Evolutionary conservation across 2,888 invertebrate species (phyloP).

Genomic region (Phaedon cochleariae): DNA sequence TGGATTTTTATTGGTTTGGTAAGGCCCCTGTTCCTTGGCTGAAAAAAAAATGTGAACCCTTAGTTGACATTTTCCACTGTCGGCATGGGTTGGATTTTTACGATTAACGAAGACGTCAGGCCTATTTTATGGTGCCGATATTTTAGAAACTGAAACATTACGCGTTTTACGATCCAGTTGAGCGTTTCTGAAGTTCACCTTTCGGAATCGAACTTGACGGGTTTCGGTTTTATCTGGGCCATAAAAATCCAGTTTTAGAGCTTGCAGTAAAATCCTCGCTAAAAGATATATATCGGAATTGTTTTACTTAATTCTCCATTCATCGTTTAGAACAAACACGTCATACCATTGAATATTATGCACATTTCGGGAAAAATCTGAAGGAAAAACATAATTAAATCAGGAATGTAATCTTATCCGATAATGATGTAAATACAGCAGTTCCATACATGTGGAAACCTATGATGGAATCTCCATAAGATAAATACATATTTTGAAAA

Average conservation of each 20-base stretch:
- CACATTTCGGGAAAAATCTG: too few species aligned
- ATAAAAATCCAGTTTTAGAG: constrained; percentile 29
- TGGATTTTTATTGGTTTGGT: constrained; percentile 41
- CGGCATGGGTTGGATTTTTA: constrained; percentile 45
- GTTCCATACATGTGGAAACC: too few species aligned
- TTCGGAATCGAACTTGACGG: constrained; percentile 34
- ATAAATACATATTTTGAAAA: too few species aligned
- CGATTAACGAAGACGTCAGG: constrained; percentile 40
- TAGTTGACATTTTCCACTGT: constrained; percentile 43
- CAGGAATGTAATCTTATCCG: too few species aligned
- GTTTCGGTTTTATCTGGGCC: constrained; percentile 23
- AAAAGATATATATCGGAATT: not conserved
- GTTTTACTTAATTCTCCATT: not conserved
- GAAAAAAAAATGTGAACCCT: constrained; percentile 43
- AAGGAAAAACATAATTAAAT: too few species aligned
- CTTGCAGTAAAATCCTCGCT: not conserved
- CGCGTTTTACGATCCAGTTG: constrained; percentile 38
- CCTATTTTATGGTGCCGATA: constrained; percentile 40
- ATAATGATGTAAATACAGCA: too few species aligned
- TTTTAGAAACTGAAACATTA: constrained; percentile 38
- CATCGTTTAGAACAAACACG: not conserved
- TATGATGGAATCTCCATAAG: too few species aligned
- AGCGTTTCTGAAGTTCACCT: constrained; percentile 21
- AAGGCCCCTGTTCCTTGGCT: constrained; percentile 27
- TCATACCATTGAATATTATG: too few species aligned